phyloP scores from a whole-genome alignment of 2,113 vertebrate genomes.

The Harpagus bidentatus region DNA sequence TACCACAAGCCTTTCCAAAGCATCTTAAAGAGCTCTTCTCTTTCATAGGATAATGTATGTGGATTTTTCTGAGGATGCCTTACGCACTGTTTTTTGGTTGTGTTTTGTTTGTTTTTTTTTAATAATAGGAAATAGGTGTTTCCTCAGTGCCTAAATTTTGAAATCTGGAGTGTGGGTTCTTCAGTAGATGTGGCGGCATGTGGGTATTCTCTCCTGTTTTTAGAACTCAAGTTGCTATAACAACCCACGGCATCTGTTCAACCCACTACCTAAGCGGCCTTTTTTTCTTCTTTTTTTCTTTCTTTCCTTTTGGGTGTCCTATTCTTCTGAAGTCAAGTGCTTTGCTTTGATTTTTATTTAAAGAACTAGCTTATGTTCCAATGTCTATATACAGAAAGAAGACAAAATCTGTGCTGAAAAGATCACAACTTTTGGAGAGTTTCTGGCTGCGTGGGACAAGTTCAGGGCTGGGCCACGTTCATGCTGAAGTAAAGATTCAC shows the following conservation, averaged over 20 bases:
- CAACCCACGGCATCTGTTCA: conserved; percentile 60
- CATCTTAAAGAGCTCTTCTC: not conserved
- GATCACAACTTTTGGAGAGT: conserved; percentile 12
- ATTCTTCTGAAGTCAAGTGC: conserved; percentile 66
- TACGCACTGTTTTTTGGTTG: not conserved
- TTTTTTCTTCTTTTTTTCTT: not conserved
- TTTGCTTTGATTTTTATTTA: conserved; percentile 65
- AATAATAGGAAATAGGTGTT: conserved; percentile 52
- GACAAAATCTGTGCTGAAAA: conserved; percentile 42
- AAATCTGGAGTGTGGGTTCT: conserved; percentile 17
- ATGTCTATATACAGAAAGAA: conserved; percentile 21
- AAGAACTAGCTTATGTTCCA: conserved; percentile 41
- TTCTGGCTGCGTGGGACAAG: not conserved
- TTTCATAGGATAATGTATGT: not conserved
- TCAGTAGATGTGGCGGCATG: conserved; percentile 39
- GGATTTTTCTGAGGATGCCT: not conserved
- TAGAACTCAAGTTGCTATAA: conserved; percentile 60
- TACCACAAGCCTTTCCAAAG: not conserved
- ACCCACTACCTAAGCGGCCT: not conserved
- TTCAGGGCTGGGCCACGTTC: not conserved
- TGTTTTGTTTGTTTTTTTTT: not conserved
- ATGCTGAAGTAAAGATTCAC: not conserved
- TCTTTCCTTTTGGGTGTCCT: conserved; percentile 3
- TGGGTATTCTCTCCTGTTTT: conserved; percentile 36
- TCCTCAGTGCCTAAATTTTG: conserved; percentile 24